Conservation (phyloP, 2,797 vertebrate genomes). For the Parotocinclus haroldoi region DNA sequence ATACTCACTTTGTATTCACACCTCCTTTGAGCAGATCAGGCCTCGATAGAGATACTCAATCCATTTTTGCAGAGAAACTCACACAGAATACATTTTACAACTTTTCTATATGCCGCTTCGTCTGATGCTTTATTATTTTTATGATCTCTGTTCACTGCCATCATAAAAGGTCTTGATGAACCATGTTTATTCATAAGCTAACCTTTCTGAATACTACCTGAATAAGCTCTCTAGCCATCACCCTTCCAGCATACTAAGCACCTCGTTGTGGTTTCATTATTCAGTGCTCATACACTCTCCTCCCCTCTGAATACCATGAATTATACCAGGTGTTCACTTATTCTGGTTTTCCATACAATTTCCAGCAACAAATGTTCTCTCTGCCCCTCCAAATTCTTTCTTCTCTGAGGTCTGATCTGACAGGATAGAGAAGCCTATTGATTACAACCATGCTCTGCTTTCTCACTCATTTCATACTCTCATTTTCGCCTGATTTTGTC, state of each 20-base stretch:
- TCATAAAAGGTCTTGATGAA: conserved; percentile 93
- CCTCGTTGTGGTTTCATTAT: conserved; percentile 96
- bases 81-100: background rate
- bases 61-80: background rate
- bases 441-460: conserved; percentile 71
- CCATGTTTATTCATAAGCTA: conserved; percentile 99
- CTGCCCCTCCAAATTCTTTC: conserved; percentile 8
- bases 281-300: conserved; percentile 79
- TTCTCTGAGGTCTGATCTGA: conserved; percentile 71
- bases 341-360: conserved; percentile 36
- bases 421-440: conserved; percentile 75
- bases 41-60: background rate
- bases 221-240: conserved; percentile 89
- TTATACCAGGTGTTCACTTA: conserved; percentile 73
- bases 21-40: no score
- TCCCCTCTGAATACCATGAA: conserved; percentile 85
- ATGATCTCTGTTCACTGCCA: conserved; percentile 82
- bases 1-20: no score
- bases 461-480: background rate
- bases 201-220: conserved; percentile 98
- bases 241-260: conserved; percentile 92
- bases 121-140: conserved; percentile 94
- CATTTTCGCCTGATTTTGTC: conserved; percentile 17
- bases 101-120: conserved; percentile 67
- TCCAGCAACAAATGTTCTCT: conserved; percentile 39